Base-by-base conservation (phyloP, 2,113 vertebrate species). In the Macroglossus sobrinus region DNA sequence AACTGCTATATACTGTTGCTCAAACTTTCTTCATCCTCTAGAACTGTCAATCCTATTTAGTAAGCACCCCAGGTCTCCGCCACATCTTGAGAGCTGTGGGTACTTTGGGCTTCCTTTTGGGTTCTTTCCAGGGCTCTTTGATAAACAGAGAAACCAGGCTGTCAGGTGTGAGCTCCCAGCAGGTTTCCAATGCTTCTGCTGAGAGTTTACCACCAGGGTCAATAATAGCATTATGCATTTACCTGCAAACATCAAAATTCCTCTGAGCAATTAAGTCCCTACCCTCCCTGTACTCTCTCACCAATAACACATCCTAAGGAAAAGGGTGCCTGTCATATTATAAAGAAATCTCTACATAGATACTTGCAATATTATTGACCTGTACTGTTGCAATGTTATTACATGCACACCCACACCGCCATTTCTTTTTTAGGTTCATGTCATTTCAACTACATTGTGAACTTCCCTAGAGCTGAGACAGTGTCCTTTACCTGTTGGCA, bases 211-310 rank as follows among this genome's bases (percentile, higher is more conserved):
- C 35, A 24, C 28, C 38, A 71, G 68, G 59, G 68, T 61, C 57
- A 21, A 64, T 10, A 80, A 45, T 3, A 38, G 47, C 64, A 71
- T 35, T 19, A 61, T 0, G 26, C 35, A 72, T 35, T 38, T 66
- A 57, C 13, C 26, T 82, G 26, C 22, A 69, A 72, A 64, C 8
- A 33, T 57, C 68, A 57, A 76, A 33, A 81, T 28, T 55, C 40
- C 59, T 35, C 14, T 16, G 45, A 80, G 61, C 47, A 28, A 47
- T 79, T 55, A 93, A 64, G 63, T 55, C 96, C 95, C 87, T 95
- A 88, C 93, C 89, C 93, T 96, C 95, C 94, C 78, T 93, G 63
- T 78, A 95, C 91, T 95, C 84, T 28, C 33, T 75, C 59, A 78
- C 9, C 64, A 95, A 95, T 88, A 64, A 68, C 72, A 89, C 6